Evolutionary conservation across 2,113 vertebrate genomes (phyloP), one percentile per base, ranked within the genome.

Genomic region (Xyrauchen texanus): DNA sequence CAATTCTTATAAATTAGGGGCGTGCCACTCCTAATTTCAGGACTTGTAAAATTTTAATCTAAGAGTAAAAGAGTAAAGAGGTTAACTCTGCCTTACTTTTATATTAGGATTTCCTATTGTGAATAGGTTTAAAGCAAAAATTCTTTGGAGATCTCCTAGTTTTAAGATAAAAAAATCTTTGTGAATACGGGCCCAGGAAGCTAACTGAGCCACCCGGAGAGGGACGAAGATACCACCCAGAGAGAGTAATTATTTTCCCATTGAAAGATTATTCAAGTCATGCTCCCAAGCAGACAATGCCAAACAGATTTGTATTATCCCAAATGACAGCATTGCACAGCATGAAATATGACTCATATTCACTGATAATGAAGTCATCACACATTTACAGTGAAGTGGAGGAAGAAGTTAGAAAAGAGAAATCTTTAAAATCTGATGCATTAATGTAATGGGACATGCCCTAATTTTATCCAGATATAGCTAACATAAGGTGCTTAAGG

Each of bases 251-350:
- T 51, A 45, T 34, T 34, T n/a, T n/a, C n/a, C n/a, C n/a, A n/a
- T n/a, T n/a, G n/a, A 76, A 15, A 55, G 74, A 55, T 76, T 53
- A 76, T 49, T 6, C 7, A 7, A 49, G 11, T 63, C 61, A 73
- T 76, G 73, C 15, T 65, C 47, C 61, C 15, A 7, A 42, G 34
- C 12, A 76, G 7, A 76, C 62, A 45, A 76, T 65, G 4, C 8
- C 5, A 55, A 2, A 55, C 61, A 42, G 21, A 65, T 65, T 21
- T 44, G 21, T 16, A 76, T 66, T 66, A 65, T 65, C 5, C 45
- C 7, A 6, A 16, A 8, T 61, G 21, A 61, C 71, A 73, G n/a
- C 45, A 9, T 21, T 42, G 49, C 74, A 10, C 21, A 52, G 61
- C 62, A 52, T 7, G 49, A 65, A 7, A 15, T 9, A 53, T 65